These are phyloP conservation scores for Pseudomugil tenellus DNA, from an alignment of 2,797 vertebrate species.

Conservation along the genomic window DNA sequence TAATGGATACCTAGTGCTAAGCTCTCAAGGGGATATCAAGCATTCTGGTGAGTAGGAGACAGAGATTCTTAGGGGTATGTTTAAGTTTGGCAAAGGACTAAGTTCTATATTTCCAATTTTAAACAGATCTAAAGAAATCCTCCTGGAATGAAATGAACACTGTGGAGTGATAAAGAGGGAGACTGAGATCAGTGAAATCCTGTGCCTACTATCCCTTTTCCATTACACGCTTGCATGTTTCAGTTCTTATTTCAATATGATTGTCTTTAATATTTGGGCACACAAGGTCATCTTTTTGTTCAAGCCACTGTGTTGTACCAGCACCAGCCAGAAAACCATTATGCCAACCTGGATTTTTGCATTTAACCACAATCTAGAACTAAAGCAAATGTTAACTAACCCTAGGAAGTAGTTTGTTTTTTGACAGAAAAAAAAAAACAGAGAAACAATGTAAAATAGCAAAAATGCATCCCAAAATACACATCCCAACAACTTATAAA, in stretches of 20 bases:
- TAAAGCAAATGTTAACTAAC: background rate
- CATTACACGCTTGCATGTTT: background rate
- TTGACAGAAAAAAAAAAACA: too few species aligned
- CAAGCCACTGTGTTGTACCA: background rate
- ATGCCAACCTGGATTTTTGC: background rate
- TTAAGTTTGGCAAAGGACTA: slow-evolving; percentile 59
- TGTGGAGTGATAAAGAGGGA: slow-evolving; percentile 37
- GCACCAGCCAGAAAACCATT: background rate
- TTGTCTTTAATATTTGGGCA: slow-evolving; percentile 5
- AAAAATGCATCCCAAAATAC: too few species aligned
- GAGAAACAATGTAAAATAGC: too few species aligned
- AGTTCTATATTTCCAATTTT: slow-evolving; percentile 66
- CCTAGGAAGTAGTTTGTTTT: too few species aligned
- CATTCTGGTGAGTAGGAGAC: slow-evolving; percentile 27
- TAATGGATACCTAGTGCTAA: slow-evolving; percentile 65
- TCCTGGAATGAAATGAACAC: slow-evolving; percentile 33
- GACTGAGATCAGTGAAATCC: slow-evolving; percentile 34
- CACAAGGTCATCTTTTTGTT: background rate
- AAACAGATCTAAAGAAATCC: slow-evolving; percentile 53
- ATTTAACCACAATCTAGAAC: slow-evolving; percentile 8
- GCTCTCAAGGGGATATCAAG: slow-evolving; percentile 45
- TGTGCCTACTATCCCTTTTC: background rate
- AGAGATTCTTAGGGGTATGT: slow-evolving; percentile 50
- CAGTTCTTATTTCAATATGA: background rate
- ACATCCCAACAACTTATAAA: too few species aligned